These are phyloP conservation scores for Aurelia coerulea DNA, from an alignment of 30 jellyfish, hydroid and myxozoan genomes.

Conservation along the genomic window DNA sequence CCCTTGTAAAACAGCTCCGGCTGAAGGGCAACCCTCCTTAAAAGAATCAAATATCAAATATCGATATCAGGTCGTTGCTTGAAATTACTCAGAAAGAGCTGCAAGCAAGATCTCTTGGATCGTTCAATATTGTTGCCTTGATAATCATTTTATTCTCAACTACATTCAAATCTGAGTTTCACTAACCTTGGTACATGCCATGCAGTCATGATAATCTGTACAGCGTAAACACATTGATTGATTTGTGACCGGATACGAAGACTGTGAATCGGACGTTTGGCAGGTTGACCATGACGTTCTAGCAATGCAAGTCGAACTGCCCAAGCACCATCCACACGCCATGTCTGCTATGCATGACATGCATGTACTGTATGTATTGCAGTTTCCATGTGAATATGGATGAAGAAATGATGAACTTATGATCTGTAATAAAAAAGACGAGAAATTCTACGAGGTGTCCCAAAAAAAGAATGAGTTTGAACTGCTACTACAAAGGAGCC, in stretches of 20 bases:
- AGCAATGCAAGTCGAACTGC: slow-evolving; percentile 42
- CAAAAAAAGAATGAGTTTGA: neutral
- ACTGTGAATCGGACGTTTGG: neutral
- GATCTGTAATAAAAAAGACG: slow-evolving; percentile 10
- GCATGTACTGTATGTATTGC: slow-evolving; percentile 73
- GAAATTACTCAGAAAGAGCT: no score
- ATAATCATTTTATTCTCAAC: no score
- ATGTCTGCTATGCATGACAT: slow-evolving; percentile 79
- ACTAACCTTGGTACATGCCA: slow-evolving; percentile 71
- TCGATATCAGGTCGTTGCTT: no score
- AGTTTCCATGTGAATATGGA: slow-evolving; percentile 63
- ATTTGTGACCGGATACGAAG: slow-evolving; percentile 22
- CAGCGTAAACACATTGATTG: slow-evolving; percentile 65
- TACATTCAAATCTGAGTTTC: no score
- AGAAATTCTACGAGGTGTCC: neutral
- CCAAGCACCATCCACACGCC: slow-evolving; percentile 95
- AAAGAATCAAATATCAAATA: no score
- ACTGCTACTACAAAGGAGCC: no score
- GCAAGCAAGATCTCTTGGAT: no score
- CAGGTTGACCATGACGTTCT: slow-evolving; percentile 69
- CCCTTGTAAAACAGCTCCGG: no score
- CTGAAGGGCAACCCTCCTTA: no score
- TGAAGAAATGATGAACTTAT: slow-evolving; percentile 54
- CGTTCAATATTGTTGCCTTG: no score
- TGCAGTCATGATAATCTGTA: slow-evolving; percentile 63